A percentile compares a stretch with the other conserved stretches of the same genome.
Conservation (phyloP, 2,113 vertebrate species). For the Gavia stellata region DNA sequence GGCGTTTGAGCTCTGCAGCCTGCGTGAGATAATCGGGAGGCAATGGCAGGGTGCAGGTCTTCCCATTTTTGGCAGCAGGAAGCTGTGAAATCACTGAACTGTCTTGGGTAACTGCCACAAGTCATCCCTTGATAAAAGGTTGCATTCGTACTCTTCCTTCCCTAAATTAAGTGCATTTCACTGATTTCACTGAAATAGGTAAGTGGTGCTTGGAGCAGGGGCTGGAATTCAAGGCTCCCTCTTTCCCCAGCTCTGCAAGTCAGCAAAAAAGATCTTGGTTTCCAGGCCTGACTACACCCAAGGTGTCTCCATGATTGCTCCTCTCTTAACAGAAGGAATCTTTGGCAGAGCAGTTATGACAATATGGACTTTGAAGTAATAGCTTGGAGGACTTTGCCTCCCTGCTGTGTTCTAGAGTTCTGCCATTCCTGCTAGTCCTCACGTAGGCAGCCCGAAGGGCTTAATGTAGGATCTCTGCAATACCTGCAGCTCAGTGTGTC, state of each 20-base stretch:
- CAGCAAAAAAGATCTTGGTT: neutral
- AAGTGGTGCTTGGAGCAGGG: neutral
- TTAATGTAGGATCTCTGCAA: neutral
- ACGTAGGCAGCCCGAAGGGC: neutral
- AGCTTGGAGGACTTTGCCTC: neutral
- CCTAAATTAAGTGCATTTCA: neutral
- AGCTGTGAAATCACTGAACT: neutral
- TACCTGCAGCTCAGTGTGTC: neutral
- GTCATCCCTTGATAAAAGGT: neutral
- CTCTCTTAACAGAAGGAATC: neutral
- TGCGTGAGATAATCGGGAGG: rapidly evolving
- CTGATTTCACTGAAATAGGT: neutral
- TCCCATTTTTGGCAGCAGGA: neutral
- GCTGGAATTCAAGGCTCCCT: neutral
- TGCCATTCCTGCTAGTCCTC: too few species aligned
- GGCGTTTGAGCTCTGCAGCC: neutral
- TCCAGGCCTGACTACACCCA: neutral
- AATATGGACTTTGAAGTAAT: neutral
- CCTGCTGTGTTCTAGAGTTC: neutral
- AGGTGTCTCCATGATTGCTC: neutral
- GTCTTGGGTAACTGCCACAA: neutral
- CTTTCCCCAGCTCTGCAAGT: neutral
- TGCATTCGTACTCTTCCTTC: neutral
- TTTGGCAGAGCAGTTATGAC: neutral
- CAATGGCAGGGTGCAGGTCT: neutral